Evolutionary conservation across 2,797 vertebrate genomes (phyloP).

Genomic region (Amblyraja radiata): DNA sequence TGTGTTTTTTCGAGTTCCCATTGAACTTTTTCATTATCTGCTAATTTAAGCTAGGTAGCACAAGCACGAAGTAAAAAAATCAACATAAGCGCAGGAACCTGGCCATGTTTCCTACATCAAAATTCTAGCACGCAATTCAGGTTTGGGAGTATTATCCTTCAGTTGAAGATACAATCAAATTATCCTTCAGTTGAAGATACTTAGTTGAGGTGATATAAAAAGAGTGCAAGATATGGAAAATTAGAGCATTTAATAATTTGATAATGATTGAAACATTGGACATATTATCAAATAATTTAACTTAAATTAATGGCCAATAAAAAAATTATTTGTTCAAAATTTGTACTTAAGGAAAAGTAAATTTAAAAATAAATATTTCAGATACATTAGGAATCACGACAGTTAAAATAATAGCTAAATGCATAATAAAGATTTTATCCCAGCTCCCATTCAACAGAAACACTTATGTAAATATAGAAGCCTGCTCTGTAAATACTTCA

Average conservation of each 20-base stretch:
- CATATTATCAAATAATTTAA: neutral
- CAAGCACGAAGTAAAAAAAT: constrained; percentile 22
- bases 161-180: neutral
- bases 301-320: neutral
- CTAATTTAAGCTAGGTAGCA: constrained; percentile 71
- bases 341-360: neutral
- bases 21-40: constrained; percentile 89
- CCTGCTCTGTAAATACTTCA: neutral
- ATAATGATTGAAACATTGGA: neutral
- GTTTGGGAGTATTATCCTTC: neutral
- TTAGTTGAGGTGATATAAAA: neutral
- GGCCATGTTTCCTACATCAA: neutral
- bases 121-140: neutral
- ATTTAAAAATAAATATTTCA: neutral
- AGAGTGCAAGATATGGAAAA: neutral
- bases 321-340: neutral
- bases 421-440: neutral
- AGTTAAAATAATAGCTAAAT: neutral
- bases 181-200: neutral
- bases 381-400: neutral
- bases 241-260: neutral
- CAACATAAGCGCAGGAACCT: neutral
- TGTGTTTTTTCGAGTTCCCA: constrained; percentile 94
- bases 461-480: neutral
- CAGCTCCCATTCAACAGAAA: neutral